Base-by-base conservation (phyloP, 64 coral and sea anemone species). In the Montipora foliosa region DNA sequence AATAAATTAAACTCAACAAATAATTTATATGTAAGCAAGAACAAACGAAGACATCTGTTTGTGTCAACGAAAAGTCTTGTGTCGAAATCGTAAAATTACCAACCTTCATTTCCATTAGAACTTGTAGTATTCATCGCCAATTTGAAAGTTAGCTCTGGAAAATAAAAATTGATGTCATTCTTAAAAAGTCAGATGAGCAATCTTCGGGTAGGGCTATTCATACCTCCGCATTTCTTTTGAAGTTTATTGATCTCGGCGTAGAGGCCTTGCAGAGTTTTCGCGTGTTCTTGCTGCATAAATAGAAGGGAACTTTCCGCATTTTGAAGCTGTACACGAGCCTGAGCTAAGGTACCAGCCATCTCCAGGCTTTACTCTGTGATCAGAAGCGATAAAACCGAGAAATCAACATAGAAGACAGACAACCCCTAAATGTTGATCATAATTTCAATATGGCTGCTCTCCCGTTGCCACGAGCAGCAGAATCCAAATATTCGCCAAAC, bases 161-260 rank as follows among this genome's bases (percentile, higher is more conserved):
- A 82, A 60, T 47, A 89, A 84, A 88, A 87, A 77, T 74, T 79
- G 5, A 79, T 45, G 77, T 84, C 49, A 88, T 44, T 24, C 57
- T 19, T 14, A 72, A 17, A 16, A 90, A 84, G 44, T 8, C 12
- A 12, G 19, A 90, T n/a, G 13, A n/a, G 48, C 16, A 29, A 19
- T 84, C 6, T 22, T 8, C 14, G 37, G 44, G 11, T 53, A 5
- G 62, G 58, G 17, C 4, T 49, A 77, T 57, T 20, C 82, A 71
- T 85, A 99, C 98, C 98, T 96, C 98, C 98, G 69, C 98, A 99
- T 93, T 99, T 99, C 83, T 99, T 99, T 87, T 99, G 98, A 48
- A 99, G 89, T 90, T 99, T 99, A 75, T 91, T 96, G 60, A 99
- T 99, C 90, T 99, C 98, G 9, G 95, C 29, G 85, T 99, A 99